These are phyloP conservation scores for Tiaroga cobitis DNA, from an alignment of 2,797 vertebrate species.

Conservation along the genomic window DNA sequence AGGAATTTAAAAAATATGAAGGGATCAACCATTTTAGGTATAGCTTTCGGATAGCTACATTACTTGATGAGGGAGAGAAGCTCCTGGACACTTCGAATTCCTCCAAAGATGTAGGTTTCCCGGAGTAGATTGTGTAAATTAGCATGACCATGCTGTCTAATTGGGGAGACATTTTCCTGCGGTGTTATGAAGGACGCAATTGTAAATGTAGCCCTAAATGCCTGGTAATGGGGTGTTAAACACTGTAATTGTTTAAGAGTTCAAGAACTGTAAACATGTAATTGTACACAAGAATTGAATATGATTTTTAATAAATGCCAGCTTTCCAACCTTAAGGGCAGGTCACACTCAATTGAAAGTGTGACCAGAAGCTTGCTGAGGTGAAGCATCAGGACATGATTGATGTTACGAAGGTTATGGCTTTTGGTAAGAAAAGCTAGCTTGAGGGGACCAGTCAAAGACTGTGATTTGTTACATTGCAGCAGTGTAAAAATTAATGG, in stretches of 20 bases:
- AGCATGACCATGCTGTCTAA: slow-evolving; percentile 28
- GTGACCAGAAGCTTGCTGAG: slow-evolving; percentile 53
- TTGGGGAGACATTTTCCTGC: slow-evolving; percentile 35
- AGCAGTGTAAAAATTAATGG: slow-evolving; percentile 59
- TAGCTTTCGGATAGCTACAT: slow-evolving; percentile 47
- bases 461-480: slow-evolving; percentile 64
- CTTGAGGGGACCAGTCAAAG: slow-evolving; percentile 68
- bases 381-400: slow-evolving; percentile 44
- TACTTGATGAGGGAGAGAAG: slow-evolving; percentile 51
- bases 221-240: not conserved
- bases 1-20: slow-evolving; percentile 65
- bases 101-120: slow-evolving; percentile 44
- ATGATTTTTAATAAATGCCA: slow-evolving; percentile 21
- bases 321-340: slow-evolving; percentile 38
- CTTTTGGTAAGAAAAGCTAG: slow-evolving; percentile 64
- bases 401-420: slow-evolving; percentile 57
- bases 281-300: not conserved
- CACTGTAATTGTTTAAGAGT: not conserved
- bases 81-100: slow-evolving; percentile 35
- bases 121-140: slow-evolving; percentile 15
- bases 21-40: slow-evolving; percentile 56
- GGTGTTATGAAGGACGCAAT: not conserved
- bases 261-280: slow-evolving; percentile 26
- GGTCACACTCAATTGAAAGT: slow-evolving; percentile 46
- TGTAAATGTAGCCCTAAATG: not conserved